These are phyloP conservation scores for Manacus vitellinus DNA, from an alignment of 2,113 vertebrate species.

Conservation along the genomic window DNA sequence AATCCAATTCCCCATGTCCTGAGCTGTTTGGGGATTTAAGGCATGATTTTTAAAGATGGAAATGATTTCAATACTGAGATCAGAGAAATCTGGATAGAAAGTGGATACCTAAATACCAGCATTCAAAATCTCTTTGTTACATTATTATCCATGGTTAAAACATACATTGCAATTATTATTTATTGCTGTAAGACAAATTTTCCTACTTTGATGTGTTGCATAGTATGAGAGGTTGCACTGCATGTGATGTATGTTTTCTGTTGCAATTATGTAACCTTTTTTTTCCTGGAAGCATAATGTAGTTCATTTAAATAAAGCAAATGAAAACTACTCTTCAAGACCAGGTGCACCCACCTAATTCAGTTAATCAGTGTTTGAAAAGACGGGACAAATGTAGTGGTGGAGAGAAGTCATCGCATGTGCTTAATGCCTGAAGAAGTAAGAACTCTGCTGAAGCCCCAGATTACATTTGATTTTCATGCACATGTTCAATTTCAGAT, in stretches of 20 bases:
- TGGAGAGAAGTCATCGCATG: not conserved
- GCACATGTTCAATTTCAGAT: not conserved
- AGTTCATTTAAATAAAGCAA: not conserved
- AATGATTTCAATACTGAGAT: not conserved
- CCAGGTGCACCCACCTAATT: not conserved
- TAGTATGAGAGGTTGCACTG: not conserved
- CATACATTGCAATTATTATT: not conserved
- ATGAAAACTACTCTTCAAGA: not conserved
- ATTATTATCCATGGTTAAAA: not conserved
- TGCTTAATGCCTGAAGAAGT: not conserved
- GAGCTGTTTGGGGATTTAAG: not conserved
- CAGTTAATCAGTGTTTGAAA: not conserved
- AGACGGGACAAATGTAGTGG: not conserved
- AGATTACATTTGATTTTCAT: not conserved
- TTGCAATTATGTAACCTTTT: not conserved
- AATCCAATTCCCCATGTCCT: not conserved
- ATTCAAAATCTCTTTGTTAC: not conserved
- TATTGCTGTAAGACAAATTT: not conserved
- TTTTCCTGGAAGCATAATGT: not conserved
- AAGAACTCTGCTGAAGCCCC: not conserved
- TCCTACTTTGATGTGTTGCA: not conserved
- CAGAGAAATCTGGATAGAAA: not conserved
- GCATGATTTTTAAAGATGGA: not conserved
- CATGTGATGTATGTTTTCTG: not conserved
- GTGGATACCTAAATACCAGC: not conserved